Base-by-base conservation (phyloP, 1,140 invertebrate genomes). In the Drosophila trapezifrons region DNA sequence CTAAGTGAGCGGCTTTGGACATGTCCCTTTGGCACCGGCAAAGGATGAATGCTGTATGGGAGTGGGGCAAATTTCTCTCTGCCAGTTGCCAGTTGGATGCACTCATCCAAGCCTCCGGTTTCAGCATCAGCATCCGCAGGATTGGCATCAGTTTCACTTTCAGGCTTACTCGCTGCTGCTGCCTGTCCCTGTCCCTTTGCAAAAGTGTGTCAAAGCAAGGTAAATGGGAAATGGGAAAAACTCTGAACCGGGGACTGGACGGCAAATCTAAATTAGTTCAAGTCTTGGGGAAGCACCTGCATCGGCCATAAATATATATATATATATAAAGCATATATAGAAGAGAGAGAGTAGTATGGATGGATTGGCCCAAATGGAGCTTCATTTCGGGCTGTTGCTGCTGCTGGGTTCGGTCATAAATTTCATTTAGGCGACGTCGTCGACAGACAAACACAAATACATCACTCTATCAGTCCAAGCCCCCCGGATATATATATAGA, bases 371-470 rank as follows among this genome's bases (percentile, higher is more conserved):
- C 59, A 65, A 67, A 67, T 67, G 64, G 45, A 35, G 51, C 35
- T 71, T 71, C 49, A 71, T 71, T 71, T 71, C 64, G 49, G 47
- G 10, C 49, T 70, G 32, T 32, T 55, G 49, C 66, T 70, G 63
- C 29, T 22, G 22, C 29, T 60, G 22, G 27, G 25, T 3, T 69
- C 12, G 67, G 65, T 58, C 67, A 71, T 71, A 71, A 71, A 71
- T 71, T 71, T 47, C 67, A 71, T 71, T 71, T 71, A 71, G 67
- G 67, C 56, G 67, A 71, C 20, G 35, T 65, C 40, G 18, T 47
- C 65, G 51, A 47, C 67, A 71, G 65, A 71, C 65, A 71, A 71
- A 71, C 67, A 71, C 67, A 70, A 70, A 71, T 71, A 71, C 67
- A 70, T 71, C 67, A 71, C 65, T 70, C 51, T 56, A 69, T 70